Evolutionary conservation across 1,140 invertebrate genomes (phyloP), one percentile per base, ranked within the genome.

Genomic region (Pseudomyrmex dendroicus): DNA sequence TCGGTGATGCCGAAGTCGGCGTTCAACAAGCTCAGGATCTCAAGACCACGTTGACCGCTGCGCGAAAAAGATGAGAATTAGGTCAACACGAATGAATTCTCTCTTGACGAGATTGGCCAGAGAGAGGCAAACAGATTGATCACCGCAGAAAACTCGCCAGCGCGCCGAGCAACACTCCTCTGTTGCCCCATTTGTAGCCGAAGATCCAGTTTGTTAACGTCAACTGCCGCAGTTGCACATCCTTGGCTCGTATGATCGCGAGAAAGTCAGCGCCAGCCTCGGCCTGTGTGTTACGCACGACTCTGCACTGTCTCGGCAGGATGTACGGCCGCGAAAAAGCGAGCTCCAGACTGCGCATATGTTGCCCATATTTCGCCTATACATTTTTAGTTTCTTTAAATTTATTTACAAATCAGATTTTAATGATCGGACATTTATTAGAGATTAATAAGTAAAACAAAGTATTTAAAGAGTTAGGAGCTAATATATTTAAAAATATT

Each of bases 131-230:
- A 5, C 17, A 35, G 2, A 4, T 63, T 10, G 82, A 73, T 89
- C 70, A 93, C 92, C 92, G 91, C 12, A 94, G 70, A 63, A 94
- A 92, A 77, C 91, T 92, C 17, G 91, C 91, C 5, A 94, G 73
- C n/a, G 91, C 89, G 44, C 88, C 89, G 10, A 94, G 84, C 3
- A 94, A 76, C 67, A 92, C 91, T 72, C 88, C 89, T 8, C 91
- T 90, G 78, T 92, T 92, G 10, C 91, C 92, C 92, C 92, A 93
- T 83, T 91, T 93, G 76, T 90, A 91, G 50, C 90, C 91, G 48
- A 93, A 92, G 10, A 92, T 86, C 94, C 94, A 94, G 66, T 94
- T 89, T 5, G 92, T 93, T 44, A 94, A 89, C 50, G 92, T 85
- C 52, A 94, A 85, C 70, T 91, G 89, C 12, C 86, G 90, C 52